phyloP scores from a whole-genome alignment of 2,113 vertebrate genomes.

The Grantiella picta region DNA sequence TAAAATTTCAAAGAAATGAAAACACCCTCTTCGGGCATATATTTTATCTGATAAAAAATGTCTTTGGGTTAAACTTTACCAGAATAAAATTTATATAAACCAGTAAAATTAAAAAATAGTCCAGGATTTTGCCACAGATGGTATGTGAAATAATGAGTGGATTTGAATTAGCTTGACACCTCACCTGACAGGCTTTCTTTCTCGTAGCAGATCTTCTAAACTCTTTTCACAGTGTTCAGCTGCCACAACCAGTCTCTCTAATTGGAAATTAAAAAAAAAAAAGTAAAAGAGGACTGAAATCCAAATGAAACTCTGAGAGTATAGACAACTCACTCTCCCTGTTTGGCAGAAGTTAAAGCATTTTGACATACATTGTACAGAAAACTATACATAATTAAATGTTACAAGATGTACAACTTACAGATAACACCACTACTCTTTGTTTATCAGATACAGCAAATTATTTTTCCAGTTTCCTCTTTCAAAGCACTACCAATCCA shows the following conservation, averaged over 20 bases:
- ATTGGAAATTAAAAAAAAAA: neutral
- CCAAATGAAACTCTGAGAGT: neutral
- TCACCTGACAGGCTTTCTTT: conserved; percentile 84
- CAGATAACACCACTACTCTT: neutral
- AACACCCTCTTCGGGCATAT: neutral
- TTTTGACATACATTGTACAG: neutral
- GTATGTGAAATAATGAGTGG: neutral
- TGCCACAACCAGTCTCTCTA: conserved; percentile 94
- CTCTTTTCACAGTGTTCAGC: conserved; percentile 90
- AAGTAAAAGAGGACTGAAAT: neutral
- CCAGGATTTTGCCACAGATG: neutral
- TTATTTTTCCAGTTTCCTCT: neutral
- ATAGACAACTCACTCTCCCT: neutral
- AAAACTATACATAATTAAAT: neutral
- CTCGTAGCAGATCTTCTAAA: conserved; percentile 85
- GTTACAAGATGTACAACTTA: neutral
- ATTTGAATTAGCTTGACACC: neutral
- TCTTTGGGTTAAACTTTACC: neutral
- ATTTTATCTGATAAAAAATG: neutral
- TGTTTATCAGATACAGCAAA: neutral
- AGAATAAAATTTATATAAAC: neutral
- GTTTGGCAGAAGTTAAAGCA: neutral
- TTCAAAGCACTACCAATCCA: neutral
- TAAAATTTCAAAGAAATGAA: neutral
- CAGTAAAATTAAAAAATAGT: neutral